Conservation (phyloP, 2,113 vertebrate genomes). For the Notarius lentiginosus region DNA sequence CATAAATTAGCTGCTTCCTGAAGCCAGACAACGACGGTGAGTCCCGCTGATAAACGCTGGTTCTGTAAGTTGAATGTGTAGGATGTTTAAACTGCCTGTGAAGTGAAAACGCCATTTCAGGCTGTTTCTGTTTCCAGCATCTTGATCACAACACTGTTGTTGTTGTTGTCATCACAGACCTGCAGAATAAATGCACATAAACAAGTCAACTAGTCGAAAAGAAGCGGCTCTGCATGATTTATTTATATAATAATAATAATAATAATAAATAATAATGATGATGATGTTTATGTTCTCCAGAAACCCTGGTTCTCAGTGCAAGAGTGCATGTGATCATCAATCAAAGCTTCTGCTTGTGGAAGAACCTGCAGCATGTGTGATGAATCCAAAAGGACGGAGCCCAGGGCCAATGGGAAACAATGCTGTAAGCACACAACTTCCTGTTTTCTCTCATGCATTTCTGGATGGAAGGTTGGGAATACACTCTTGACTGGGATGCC, state of each 20-base stretch:
- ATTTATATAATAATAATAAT: background rate
- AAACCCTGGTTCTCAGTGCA: no score
- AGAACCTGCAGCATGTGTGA: slow-evolving; percentile 57
- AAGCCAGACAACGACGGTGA: slow-evolving; percentile 1
- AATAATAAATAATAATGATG: background rate
- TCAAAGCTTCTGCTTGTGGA: slow-evolving; percentile 4
- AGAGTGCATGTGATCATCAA: slow-evolving; percentile 30
- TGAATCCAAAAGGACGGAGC: slow-evolving; percentile 68
- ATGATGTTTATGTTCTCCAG: background rate
- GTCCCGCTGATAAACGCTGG: background rate
- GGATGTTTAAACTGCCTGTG: background rate
- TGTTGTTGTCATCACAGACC: background rate
- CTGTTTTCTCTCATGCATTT: background rate
- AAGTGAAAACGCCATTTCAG: background rate
- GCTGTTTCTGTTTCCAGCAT: slow-evolving; percentile 7
- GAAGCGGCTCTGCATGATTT: background rate
- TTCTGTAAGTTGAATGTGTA: background rate
- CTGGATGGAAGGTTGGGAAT: background rate
- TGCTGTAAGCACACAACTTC: slow-evolving; percentile 69
- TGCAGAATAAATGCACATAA: background rate
- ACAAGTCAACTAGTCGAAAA: background rate
- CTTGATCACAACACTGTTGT: background rate
- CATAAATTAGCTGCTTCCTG: background rate
- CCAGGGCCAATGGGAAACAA: slow-evolving; percentile 71
- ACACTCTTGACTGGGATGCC: background rate